These are phyloP conservation scores for Takifugu bimaculatus DNA, from an alignment of 2,113 vertebrate genomes.

Conservation along the genomic window DNA sequence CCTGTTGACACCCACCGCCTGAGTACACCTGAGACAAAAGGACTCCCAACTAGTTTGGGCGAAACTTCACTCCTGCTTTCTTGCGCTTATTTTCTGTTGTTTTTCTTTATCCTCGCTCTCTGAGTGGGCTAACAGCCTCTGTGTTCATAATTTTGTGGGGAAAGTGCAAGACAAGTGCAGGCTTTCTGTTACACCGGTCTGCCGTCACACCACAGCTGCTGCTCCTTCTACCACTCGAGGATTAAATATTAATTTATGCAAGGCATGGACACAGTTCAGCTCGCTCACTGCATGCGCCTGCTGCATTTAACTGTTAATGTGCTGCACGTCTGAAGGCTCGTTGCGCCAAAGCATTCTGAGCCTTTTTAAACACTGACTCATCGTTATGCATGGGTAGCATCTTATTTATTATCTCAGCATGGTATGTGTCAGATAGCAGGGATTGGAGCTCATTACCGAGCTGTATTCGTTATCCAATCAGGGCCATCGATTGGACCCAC, in stretches of 20 bases:
- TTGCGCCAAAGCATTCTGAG: conserved; percentile 20
- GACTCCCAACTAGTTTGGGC: conserved; percentile 53
- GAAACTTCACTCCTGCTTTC: conserved; percentile 36
- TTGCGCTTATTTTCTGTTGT: not conserved
- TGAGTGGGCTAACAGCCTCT: no score
- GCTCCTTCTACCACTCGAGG: conserved; percentile 34
- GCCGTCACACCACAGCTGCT: conserved; percentile 5
- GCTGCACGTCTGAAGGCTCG: conserved; percentile 27
- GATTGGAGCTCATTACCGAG: conserved; percentile 45
- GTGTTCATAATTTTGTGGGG: not conserved
- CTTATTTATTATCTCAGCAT: conserved; percentile 37
- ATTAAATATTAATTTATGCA: conserved; percentile 58
- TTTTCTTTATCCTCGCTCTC: not conserved
- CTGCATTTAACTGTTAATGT: conserved; percentile 29
- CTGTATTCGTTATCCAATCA: conserved; percentile 46
- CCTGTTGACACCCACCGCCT: conserved; percentile 48
- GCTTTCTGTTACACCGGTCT: conserved; percentile 21
- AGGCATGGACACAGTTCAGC: conserved; percentile 49
- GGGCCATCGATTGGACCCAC: conserved; percentile 38
- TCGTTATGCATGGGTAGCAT: conserved; percentile 28
- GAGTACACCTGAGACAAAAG: conserved; percentile 17
- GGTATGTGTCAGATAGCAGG: conserved; percentile 26
- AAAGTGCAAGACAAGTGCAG: conserved; percentile 27
- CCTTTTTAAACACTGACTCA: conserved; percentile 46
- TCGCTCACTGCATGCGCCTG: conserved; percentile 11